Evolutionary conservation across 2,113 vertebrate genomes (phyloP), one percentile per base, ranked within the genome.

Genomic region (Hucho hucho): DNA sequence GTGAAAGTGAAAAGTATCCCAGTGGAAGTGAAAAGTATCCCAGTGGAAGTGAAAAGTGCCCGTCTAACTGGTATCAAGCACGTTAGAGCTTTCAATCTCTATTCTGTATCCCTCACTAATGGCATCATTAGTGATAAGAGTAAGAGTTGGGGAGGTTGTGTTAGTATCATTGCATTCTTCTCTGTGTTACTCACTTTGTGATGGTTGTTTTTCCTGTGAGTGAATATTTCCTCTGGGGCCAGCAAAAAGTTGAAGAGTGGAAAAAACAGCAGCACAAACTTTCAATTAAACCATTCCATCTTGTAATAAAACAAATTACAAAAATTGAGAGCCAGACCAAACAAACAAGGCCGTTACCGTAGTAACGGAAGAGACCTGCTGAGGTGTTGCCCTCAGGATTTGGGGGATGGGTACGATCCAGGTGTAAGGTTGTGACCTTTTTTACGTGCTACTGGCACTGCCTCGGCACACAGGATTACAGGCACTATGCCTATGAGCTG

Each of bases 321-420:
- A 81, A 76, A 26, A 81, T 75, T 64, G 59, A 70, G 78, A 82
- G 67, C 84, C 69, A 78, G 77, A 75, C 71, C 79, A 89, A 90
- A 87, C 83, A 89, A 89, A 90, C 86, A 89, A 72, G 74, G 65
- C 74, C 49, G 87, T 90, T 87, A 71, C 83, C 85, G 49, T 84
- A 78, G 83, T 69, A 67, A 86, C 13, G 47, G 69, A 63, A 29
- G 69, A 73, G 81, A 75, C 64, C 82, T 67, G 72, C 78, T 75
- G 78, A 81, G 78, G 58, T 81, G 72, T 24, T 29, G 67, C 75
- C 73, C 73, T 69, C 43, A 20, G n/a, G 47, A 70, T 67, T 67
- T 43, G 37, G 25, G 64, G 46, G 12, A 28, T 61, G n/a, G 58
- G 72, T 43, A 43, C 37, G 37, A 63, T 73, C n/a, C 0, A 70